Percentiles rank a stretch among this genome's conserved stretches.
phyloP scores from a whole-genome alignment of 2,888 invertebrate genomes.

The Sphinx pinastri region DNA sequence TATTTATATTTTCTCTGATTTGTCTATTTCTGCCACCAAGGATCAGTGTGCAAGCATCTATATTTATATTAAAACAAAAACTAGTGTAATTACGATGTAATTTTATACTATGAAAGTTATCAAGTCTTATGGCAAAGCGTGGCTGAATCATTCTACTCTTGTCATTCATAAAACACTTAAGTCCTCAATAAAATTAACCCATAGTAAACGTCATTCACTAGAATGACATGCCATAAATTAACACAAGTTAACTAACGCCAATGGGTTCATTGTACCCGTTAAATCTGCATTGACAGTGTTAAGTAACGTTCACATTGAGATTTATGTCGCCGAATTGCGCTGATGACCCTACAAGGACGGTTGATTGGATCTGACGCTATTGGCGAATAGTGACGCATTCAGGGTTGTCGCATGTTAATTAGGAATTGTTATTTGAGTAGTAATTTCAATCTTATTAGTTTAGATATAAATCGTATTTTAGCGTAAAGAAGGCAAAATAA shows the following conservation, averaged over 20 bases:
- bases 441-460: too few species aligned
- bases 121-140: too few species aligned
- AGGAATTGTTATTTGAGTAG: not conserved
- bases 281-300: slow-evolving; percentile 17
- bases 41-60: too few species aligned
- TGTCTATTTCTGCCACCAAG: too few species aligned
- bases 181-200: not conserved
- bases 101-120: too few species aligned
- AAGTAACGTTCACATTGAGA: slow-evolving; percentile 7
- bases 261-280: slow-evolving; percentile 7
- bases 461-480: too few species aligned
- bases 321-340: slow-evolving; percentile 16
- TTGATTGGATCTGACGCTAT: slow-evolving; percentile 2
- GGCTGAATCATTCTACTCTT: too few species aligned
- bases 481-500: too few species aligned
- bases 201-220: not conserved
- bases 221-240: not conserved
- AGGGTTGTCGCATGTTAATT: not conserved
- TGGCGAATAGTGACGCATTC: slow-evolving; percentile 3
- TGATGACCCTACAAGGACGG: slow-evolving; percentile 19
- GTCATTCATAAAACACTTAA: not conserved
- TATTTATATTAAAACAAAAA: too few species aligned
- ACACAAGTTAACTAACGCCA: not conserved
- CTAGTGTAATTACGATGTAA: too few species aligned
- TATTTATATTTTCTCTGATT: too few species aligned